Evolutionary conservation across 2,888 invertebrate genomes (phyloP).

Genomic region (Polyommatus icarus): DNA sequence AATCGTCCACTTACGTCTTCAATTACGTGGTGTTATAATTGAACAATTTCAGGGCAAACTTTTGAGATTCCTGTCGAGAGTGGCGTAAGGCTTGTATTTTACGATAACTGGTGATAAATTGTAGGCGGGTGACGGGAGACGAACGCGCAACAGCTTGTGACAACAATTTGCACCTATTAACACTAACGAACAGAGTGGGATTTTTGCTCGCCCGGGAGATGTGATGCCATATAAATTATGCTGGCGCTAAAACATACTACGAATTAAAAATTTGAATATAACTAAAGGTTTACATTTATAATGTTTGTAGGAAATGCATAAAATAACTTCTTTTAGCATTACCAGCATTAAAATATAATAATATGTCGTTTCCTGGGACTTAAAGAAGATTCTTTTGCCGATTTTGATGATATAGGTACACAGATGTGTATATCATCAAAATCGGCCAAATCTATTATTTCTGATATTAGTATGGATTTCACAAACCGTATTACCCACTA

Average conservation of each 20-base stretch:
- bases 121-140: conserved; percentile 1
- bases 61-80: background rate
- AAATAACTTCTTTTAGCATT: too few relatives aligned
- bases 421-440: too few relatives aligned
- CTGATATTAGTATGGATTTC: too few relatives aligned
- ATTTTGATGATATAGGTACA: too few relatives aligned
- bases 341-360: too few relatives aligned
- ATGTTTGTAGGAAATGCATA: background rate
- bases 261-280: background rate
- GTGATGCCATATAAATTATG: background rate
- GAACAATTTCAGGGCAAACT: background rate
- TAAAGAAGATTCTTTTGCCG: too few relatives aligned
- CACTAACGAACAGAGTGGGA: conserved; percentile 27
- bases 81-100: conserved; percentile 12
- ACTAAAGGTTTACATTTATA: background rate
- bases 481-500: too few relatives aligned
- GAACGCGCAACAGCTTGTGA: conserved; percentile 4
- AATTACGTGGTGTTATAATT: background rate
- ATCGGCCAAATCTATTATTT: too few relatives aligned
- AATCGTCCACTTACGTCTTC: too few relatives aligned
- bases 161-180: conserved; percentile 30
- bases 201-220: background rate
- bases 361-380: too few relatives aligned
- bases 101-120: conserved; percentile 28
- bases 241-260: background rate